Percentiles rank a stretch among this genome's conserved stretches.
Conservation (phyloP, 2,113 vertebrate species). For the Percina caprodes region DNA sequence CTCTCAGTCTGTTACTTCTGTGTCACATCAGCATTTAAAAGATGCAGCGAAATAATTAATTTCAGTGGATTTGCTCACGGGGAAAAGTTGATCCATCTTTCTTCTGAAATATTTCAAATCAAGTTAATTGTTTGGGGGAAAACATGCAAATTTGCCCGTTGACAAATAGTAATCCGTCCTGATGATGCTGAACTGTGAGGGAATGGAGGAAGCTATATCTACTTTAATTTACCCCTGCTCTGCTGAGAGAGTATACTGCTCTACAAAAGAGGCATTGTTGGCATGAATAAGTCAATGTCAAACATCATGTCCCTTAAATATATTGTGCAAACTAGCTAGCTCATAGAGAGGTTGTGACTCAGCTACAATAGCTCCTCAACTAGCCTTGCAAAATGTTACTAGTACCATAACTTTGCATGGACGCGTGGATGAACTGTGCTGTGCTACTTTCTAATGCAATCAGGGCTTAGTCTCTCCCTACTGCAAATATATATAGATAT, state of each 20-base stretch:
- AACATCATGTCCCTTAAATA: background rate
- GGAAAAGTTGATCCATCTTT: too few species aligned
- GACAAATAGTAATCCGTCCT: background rate
- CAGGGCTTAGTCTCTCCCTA: background rate
- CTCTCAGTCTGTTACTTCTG: background rate
- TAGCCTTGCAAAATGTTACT: background rate
- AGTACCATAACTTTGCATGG: background rate
- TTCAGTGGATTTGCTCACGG: background rate
- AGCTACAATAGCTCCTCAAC: background rate
- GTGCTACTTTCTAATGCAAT: background rate
- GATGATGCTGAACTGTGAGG: background rate
- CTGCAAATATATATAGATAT: background rate
- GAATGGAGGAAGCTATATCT: background rate
- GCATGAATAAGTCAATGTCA: background rate
- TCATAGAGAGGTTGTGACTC: background rate
- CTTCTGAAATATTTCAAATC: background rate
- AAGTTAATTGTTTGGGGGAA: background rate
- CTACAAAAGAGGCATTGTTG: background rate
- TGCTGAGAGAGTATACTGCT: background rate
- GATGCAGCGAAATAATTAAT: background rate
- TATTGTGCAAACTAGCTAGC: background rate
- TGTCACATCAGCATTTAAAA: background rate
- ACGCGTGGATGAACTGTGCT: background rate
- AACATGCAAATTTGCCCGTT: background rate
- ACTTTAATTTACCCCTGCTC: background rate